Conservation (phyloP, 2,888 invertebrate species). For the Cheilosia variabilis region DNA sequence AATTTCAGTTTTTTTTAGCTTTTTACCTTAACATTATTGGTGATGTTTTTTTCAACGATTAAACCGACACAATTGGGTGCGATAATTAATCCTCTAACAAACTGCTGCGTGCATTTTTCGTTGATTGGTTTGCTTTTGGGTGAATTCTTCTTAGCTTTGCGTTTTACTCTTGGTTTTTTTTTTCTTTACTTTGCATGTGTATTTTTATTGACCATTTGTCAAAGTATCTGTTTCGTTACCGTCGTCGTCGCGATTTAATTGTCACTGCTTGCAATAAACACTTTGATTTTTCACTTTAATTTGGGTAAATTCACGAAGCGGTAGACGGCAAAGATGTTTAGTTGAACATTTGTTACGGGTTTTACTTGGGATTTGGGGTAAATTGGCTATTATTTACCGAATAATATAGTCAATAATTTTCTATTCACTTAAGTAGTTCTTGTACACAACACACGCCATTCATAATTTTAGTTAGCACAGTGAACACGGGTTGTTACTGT, state of each 20-base stretch:
- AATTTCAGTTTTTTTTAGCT: conserved; percentile 42
- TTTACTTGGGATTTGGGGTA: conserved; percentile 54
- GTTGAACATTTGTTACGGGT: conserved; percentile 19
- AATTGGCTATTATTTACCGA: conserved; percentile 66
- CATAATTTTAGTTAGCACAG: conserved; percentile 63
- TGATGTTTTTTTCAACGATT: conserved; percentile 52
- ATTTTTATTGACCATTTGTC: conserved; percentile 76
- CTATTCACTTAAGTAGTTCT: conserved; percentile 82
- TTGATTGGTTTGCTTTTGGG: conserved; percentile 71
- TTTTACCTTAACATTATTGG: conserved; percentile 74
- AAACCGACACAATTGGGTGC: conserved; percentile 42
- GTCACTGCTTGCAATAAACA: conserved; percentile 72
- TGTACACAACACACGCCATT: conserved; percentile 78
- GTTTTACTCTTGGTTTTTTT: conserved; percentile 56
- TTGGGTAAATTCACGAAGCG: conserved; percentile 17
- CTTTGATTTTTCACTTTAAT: conserved; percentile 63
- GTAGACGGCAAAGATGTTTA: conserved; percentile 18
- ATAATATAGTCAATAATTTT: conserved; percentile 78
- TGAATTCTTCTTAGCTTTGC: conserved; percentile 61
- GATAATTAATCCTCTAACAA: conserved; percentile 51
- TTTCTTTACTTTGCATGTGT: conserved; percentile 71
- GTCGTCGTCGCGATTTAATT: conserved; percentile 73
- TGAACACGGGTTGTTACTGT: conserved; percentile 44
- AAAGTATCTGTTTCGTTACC: conserved; percentile 73
- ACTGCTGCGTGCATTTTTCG: conserved; percentile 71